Conservation (phyloP, 2,113 vertebrate species). For the Colossoma macropomum region DNA sequence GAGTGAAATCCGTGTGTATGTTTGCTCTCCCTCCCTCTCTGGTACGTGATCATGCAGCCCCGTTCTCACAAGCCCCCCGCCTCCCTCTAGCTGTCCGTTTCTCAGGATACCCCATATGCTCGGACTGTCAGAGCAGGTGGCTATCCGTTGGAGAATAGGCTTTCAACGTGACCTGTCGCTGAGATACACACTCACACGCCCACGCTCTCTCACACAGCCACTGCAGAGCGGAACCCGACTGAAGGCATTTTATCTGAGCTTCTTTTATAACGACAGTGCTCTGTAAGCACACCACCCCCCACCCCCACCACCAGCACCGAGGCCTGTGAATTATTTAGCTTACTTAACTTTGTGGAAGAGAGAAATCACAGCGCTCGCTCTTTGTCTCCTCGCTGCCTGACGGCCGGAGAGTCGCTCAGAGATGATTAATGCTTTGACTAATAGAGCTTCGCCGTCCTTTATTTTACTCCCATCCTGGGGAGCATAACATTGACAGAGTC, state of each 20-base stretch:
- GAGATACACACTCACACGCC: constrained; percentile 5
- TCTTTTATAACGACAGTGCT: neutral
- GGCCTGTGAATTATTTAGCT: constrained; percentile 38
- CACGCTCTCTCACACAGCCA: neutral
- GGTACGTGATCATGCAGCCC: constrained; percentile 2
- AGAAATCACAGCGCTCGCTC: constrained; percentile 30
- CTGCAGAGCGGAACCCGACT: neutral
- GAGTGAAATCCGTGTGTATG: too few species aligned
- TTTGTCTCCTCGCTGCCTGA: constrained; percentile 34
- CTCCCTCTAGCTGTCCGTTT: constrained; percentile 49
- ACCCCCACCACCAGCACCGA: neutral
- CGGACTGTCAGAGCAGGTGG: constrained; percentile 57
- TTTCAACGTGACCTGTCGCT: constrained; percentile 44
- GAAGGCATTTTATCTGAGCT: constrained; percentile 6
- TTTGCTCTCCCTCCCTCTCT: neutral
- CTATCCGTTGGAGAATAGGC: constrained; percentile 53
- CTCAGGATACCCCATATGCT: constrained; percentile 59
- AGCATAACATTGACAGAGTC: constrained; percentile 45
- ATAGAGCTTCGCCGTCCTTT: constrained; percentile 29
- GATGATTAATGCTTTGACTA: constrained; percentile 45
- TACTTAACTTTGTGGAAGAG: constrained; percentile 9
- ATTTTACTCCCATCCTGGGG: constrained; percentile 25
- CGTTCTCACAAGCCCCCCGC: constrained; percentile 31
- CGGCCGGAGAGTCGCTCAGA: constrained; percentile 26
- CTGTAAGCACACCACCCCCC: neutral